Evolutionary conservation across 2,113 vertebrate species (phyloP).

Genomic region (Colossoma macropomum): DNA sequence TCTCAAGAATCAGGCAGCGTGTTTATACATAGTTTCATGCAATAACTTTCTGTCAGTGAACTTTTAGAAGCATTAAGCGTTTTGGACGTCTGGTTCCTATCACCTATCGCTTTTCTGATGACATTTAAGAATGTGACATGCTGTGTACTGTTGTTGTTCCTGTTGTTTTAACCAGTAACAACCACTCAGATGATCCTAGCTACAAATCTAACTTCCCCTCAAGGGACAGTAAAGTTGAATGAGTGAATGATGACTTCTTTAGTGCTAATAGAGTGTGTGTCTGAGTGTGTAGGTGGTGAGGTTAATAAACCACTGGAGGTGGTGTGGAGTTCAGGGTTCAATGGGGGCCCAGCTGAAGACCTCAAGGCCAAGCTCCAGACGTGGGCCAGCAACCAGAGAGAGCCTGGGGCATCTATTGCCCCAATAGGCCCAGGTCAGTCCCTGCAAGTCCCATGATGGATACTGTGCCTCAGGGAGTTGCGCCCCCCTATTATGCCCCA

Average conservation of each 20-base stretch:
- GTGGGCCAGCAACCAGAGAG: slow-evolving; percentile 54
- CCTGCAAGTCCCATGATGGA: slow-evolving; percentile 76
- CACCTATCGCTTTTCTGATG: no score
- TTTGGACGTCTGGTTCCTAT: no score
- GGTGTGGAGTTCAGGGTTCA: slow-evolving; percentile 73
- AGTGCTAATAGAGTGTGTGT: slow-evolving; percentile 34
- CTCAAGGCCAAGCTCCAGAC: slow-evolving; percentile 69
- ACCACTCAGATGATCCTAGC: neutral
- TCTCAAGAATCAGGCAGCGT: no score
- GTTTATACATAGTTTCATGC: no score
- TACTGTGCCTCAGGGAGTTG: slow-evolving; percentile 75
- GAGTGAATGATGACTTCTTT: slow-evolving; percentile 2
- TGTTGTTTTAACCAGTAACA: neutral
- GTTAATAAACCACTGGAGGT: slow-evolving; percentile 79
- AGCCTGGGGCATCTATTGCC: slow-evolving; percentile 45
- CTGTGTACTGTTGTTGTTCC: neutral
- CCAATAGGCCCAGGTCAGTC: slow-evolving; percentile 33
- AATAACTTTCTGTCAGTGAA: no score
- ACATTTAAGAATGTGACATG: neutral
- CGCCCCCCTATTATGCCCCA: slow-evolving; percentile 47
- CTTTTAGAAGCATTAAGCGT: no score
- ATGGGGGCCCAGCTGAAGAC: slow-evolving; percentile 63
- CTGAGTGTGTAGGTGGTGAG: slow-evolving; percentile 53
- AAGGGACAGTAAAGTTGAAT: neutral
- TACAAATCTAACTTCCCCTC: neutral